Evolutionary conservation across 1,140 invertebrate genomes (phyloP).

Genomic region (Drosophila rufa): DNA sequence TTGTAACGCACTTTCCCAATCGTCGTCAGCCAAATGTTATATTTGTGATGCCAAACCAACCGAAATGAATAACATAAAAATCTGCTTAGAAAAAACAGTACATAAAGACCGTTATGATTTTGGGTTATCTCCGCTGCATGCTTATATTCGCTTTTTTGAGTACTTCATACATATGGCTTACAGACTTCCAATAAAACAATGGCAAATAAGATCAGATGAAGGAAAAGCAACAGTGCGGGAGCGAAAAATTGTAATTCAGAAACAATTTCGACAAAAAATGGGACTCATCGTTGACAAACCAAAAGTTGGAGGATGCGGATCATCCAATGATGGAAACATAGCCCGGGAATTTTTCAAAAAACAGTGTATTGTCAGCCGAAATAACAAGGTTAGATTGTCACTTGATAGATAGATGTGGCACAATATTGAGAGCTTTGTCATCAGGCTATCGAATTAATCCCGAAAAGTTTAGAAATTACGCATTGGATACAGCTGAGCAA

Average conservation of each 20-base stretch:
- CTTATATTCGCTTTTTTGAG: no score
- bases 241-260: neutral
- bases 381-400: no score
- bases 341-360: no score
- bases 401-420: no score
- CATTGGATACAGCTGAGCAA: slow-evolving; percentile 5
- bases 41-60: neutral
- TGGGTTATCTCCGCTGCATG: no score
- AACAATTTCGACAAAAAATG: slow-evolving; percentile 5
- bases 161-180: slow-evolving; percentile 2
- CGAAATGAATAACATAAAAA: slow-evolving; percentile 17
- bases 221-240: neutral
- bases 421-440: no score
- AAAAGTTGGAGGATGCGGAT: no score
- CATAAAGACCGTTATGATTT: no score
- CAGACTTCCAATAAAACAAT: neutral
- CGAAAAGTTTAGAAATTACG: slow-evolving; percentile 10
- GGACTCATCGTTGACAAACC: no score
- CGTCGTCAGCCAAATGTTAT: slow-evolving; percentile 10
- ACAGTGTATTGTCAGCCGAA: no score
- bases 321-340: no score
- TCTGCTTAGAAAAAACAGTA: slow-evolving; percentile 10
- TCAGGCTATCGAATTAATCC: slow-evolving; percentile 5
- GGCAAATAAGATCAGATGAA: slow-evolving; percentile 4
- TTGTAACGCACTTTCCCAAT: slow-evolving; percentile 8